Evolutionary conservation across 1,140 invertebrate species (phyloP).

Genomic region (Apocrypta bakeri): DNA sequence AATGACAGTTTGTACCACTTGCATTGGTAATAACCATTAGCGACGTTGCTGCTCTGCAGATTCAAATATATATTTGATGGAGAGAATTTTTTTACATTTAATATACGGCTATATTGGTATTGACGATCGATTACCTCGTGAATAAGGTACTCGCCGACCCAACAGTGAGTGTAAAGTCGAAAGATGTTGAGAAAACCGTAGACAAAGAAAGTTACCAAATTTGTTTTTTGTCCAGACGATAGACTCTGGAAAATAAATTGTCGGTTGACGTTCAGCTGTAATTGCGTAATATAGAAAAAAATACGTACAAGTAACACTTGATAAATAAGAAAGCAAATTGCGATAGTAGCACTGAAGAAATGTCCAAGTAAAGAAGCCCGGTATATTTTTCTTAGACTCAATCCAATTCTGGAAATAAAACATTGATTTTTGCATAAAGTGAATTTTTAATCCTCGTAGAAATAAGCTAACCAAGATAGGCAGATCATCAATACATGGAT

Average conservation of each 20-base stretch:
- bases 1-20: slow-evolving; percentile 55
- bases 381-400: slow-evolving; percentile 35
- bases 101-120: slow-evolving; percentile 4
- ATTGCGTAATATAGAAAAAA: not conserved
- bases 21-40: slow-evolving; percentile 50
- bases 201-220: slow-evolving; percentile 55
- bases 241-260: slow-evolving; percentile 40
- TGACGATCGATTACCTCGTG: slow-evolving; percentile 46
- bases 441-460: too few species aligned
- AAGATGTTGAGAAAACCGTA: slow-evolving; percentile 56
- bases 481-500: too few species aligned
- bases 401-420: slow-evolving; percentile 50
- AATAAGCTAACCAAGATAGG: too few species aligned
- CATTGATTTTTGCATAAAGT: too few species aligned
- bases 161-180: slow-evolving; percentile 55
- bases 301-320: slow-evolving; percentile 52
- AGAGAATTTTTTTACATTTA: too few species aligned
- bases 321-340: slow-evolving; percentile 55
- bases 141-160: slow-evolving; percentile 54
- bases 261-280: not conserved
- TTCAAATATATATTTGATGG: too few species aligned
- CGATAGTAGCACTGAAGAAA: slow-evolving; percentile 50
- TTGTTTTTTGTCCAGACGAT: slow-evolving; percentile 52
- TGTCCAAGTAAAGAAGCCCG: slow-evolving; percentile 49
- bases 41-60: slow-evolving; percentile 49